Evolutionary conservation across 2,113 vertebrate genomes (phyloP), one percentile per base, ranked within the genome.

Genomic region (Hippotragus niger): DNA sequence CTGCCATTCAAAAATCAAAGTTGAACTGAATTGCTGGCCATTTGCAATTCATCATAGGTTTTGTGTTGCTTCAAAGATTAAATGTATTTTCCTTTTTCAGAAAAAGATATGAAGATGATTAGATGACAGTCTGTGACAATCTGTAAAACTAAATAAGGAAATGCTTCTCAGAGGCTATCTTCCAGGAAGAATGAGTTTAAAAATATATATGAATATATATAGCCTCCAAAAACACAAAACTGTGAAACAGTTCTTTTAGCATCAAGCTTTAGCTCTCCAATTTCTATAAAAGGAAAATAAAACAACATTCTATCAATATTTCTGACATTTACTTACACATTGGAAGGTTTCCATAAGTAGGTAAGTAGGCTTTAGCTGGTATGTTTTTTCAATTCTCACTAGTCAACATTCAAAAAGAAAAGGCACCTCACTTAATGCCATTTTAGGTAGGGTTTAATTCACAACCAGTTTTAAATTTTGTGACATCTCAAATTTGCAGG

Each of bases 81-180:
- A 96, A 71, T 86, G 29, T 33, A 50, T 96, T 97, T 97, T 92
- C 13, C 27, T 88, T 96, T 96, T 92, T 40, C 40, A 57, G 76
- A 81, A 50, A 90, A 91, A 96, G n/a, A 81, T 83, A 55, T 19
- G 7, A 89, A 89, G 52, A 91, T 81, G 50, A 85, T 82, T 90
- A 97, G 17, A 91, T 88, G 92, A 92, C 64, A 96, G 45, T 27
- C 6, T 36, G 53, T 89, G 71, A 95, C 60, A 96, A 45, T 90
- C 93, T 85, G 85, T 94, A 80, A 96, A 94, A 97, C 88, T 80
- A 55, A 96, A 92, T 88, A 83, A 94, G 62, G 14, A 97, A 97
- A 12, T 80, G 43, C 71, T 94, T 97, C 55, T 96, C 60, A 29
- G 31, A 11, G 17, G 84, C 89, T 93, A 45, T 86, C 55, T 93